Conservation (phyloP, 2,888 invertebrate species). For the Augochlorella aurata region DNA sequence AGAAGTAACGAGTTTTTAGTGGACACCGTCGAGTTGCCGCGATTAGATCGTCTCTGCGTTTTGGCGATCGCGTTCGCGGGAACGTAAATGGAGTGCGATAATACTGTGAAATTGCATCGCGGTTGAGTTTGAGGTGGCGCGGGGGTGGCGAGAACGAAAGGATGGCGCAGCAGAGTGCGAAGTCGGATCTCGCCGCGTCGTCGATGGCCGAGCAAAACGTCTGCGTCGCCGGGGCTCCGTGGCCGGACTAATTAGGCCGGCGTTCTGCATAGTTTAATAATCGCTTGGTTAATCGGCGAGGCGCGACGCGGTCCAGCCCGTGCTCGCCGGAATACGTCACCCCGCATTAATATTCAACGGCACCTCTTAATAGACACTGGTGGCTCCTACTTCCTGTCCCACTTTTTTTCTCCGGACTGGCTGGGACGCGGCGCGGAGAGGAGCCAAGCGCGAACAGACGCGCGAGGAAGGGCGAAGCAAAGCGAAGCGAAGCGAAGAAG, state of each 20-base stretch:
- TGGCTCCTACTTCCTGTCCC: conserved; percentile 49
- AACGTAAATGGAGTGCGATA: conserved; percentile 35
- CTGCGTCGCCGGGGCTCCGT: conserved; percentile 49
- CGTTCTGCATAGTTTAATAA: conserved; percentile 69
- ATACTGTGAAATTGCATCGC: conserved; percentile 29
- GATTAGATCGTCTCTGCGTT: neutral
- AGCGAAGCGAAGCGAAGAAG: too few relatives aligned
- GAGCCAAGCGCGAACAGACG: too few relatives aligned
- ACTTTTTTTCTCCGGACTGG: conserved; percentile 34
- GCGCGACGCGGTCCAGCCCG: conserved; percentile 36
- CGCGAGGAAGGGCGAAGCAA: too few relatives aligned
- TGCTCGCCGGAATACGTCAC: conserved; percentile 48
- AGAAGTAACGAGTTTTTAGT: conserved; percentile 30
- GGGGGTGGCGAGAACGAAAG: conserved; percentile 16
- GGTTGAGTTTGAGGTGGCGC: neutral
- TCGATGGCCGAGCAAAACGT: conserved; percentile 27
- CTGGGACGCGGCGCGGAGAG: neutral
- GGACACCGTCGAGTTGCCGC: neutral
- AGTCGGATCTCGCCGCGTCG: neutral
- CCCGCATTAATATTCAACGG: conserved; percentile 67
- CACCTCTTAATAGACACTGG: conserved; percentile 60
- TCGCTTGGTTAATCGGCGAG: conserved; percentile 61
- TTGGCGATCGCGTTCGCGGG: neutral
- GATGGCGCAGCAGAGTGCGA: conserved; percentile 2
- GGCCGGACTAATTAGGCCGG: conserved; percentile 58